phyloP scores from a whole-genome alignment of 2,797 vertebrate genomes.

The Fratercula arctica region DNA sequence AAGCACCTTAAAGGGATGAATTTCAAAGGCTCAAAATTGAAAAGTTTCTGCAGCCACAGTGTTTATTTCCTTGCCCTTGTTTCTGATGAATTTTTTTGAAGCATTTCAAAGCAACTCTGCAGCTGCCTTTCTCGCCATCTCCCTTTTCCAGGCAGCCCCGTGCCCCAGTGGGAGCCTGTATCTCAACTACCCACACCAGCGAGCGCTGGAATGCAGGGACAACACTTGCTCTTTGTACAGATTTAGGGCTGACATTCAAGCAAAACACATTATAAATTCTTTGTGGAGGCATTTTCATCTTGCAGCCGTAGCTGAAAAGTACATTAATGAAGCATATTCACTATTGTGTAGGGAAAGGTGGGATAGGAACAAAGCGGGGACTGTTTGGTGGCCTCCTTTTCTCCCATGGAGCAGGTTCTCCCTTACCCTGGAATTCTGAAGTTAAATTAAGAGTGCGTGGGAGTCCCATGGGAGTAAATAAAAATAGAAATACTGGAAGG shows the following conservation, averaged over 20 bases:
- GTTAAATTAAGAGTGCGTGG: neutral
- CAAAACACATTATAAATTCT: slow-evolving; percentile 57
- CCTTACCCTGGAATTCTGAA: neutral
- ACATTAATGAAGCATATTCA: neutral
- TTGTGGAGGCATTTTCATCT: slow-evolving; percentile 66
- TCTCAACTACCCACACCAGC: slow-evolving; percentile 47
- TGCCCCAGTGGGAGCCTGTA: neutral
- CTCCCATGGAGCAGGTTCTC: neutral
- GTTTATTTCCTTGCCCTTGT: neutral
- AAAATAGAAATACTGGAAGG: neutral
- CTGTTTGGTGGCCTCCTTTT: neutral
- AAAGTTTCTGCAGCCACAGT: neutral
- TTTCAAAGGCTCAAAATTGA: neutral
- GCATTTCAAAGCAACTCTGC: slow-evolving; percentile 1
- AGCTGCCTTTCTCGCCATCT: neutral
- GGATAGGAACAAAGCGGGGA: slow-evolving; percentile 22
- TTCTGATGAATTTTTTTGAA: neutral
- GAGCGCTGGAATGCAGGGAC: slow-evolving; percentile 57
- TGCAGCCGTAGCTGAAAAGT: slow-evolving; percentile 4
- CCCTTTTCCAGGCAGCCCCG: neutral
- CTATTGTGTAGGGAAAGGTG: slow-evolving; percentile 61
- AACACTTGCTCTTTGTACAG: slow-evolving; percentile 59
- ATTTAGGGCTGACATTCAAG: slow-evolving; percentile 66
- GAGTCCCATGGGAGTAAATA: neutral
- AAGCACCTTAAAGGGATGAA: neutral